Percentiles rank a stretch among this genome's conserved stretches.
These are phyloP conservation scores for Martes martes DNA, from an alignment of 2,113 vertebrate species.

Conservation along the genomic window DNA sequence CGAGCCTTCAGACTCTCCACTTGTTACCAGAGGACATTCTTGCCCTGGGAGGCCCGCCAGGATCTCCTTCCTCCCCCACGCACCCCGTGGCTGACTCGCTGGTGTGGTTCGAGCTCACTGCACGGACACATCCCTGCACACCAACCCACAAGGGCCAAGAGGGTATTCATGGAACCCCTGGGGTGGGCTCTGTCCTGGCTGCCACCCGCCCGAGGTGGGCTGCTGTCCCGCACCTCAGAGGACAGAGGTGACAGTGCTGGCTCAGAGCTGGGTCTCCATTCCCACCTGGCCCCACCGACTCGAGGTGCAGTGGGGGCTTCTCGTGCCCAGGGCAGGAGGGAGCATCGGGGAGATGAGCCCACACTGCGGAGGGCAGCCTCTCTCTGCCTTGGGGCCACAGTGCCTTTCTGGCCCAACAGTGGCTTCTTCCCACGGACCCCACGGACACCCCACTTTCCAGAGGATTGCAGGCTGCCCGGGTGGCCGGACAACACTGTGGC, in stretches of 20 bases:
- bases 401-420: fast-evolving
- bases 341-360: too few species aligned
- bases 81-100: fast-evolving
- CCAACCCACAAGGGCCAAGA: not conserved
- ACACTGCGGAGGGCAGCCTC: fast-evolving
- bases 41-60: not conserved
- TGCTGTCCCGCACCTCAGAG: not conserved
- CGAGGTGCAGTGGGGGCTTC: not conserved
- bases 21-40: not conserved
- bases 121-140: not conserved
- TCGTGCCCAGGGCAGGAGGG: not conserved
- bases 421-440: fast-evolving
- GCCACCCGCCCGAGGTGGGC: not conserved
- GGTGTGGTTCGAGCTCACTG: not conserved
- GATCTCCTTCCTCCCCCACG: not conserved
- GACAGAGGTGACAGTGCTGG: too few species aligned
- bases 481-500: fast-evolving
- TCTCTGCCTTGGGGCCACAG: fast-evolving
- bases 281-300: not conserved
- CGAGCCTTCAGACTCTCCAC: not conserved
- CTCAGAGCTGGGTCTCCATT: not conserved
- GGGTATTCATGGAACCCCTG: fast-evolving
- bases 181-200: not conserved
- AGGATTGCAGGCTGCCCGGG: fast-evolving
- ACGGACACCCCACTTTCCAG: not conserved